A percentile compares a stretch with the other conserved stretches of the same genome.
Evolutionary conservation across 2,888 invertebrate species (phyloP).

Genomic region (Netelia fuscicornis): DNA sequence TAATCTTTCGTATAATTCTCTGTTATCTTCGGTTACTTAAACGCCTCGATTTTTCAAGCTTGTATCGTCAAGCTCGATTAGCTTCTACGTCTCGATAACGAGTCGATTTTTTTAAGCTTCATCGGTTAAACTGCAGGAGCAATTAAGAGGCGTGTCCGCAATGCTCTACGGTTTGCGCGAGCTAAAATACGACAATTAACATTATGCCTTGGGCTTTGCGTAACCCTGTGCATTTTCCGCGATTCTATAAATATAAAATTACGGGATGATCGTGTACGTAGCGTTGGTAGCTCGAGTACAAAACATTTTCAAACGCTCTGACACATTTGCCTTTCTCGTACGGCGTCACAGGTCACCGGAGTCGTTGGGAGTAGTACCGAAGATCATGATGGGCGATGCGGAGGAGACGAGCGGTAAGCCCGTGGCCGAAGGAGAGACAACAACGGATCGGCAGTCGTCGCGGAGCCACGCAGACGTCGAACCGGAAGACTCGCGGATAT

Average conservation of each 20-base stretch:
- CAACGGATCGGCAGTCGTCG: conserved; percentile 26
- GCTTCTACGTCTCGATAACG: too few relatives aligned
- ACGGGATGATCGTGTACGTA: neutral
- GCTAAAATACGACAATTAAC: conserved; percentile 58
- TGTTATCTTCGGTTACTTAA: too few relatives aligned
- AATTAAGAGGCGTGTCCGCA: conserved; percentile 10
- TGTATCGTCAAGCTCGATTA: too few relatives aligned
- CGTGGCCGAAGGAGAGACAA: conserved; percentile 36
- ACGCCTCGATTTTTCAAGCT: too few relatives aligned
- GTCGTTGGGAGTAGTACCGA: conserved; percentile 30
- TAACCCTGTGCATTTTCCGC: neutral
- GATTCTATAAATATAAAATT: conserved; percentile 62
- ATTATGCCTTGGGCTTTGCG: conserved; percentile 50
- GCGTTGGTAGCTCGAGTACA: neutral
- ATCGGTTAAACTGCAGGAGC: neutral
- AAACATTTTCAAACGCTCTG: conserved; percentile 1
- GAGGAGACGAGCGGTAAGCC: conserved; percentile 51
- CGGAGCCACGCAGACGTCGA: conserved; percentile 31
- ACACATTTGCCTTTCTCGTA: neutral
- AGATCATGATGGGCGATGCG: conserved; percentile 62
- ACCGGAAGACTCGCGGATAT: conserved; percentile 27
- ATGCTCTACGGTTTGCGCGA: neutral
- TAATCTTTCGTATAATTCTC: too few relatives aligned
- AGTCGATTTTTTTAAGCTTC: neutral
- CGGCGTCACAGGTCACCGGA: conserved; percentile 48